These are phyloP conservation scores for Phaetusa simplex DNA, from an alignment of 2,113 vertebrate genomes.

Conservation along the genomic window DNA sequence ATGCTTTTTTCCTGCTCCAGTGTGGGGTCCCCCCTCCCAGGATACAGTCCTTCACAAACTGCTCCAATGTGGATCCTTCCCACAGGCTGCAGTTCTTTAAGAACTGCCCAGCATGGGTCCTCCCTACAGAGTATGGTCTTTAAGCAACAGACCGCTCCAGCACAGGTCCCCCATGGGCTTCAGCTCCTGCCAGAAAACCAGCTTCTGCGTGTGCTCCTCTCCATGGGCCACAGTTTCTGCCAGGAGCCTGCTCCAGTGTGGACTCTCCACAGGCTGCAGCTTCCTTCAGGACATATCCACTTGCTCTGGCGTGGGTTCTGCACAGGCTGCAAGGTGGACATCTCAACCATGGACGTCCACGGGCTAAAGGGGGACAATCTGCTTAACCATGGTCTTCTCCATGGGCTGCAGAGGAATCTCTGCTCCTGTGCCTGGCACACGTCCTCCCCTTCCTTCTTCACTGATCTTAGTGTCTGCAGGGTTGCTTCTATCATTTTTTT, in stretches of 20 bases:
- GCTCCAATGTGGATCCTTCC: too few relatives aligned
- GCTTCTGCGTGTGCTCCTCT: not conserved
- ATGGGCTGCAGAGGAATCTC: not conserved
- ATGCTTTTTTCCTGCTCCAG: not conserved
- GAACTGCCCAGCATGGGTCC: not conserved
- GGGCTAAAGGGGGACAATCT: not conserved
- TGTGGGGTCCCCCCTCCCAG: rapidly evolving
- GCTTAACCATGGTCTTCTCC: not conserved
- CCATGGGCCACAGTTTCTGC: not conserved
- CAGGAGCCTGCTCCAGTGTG: not conserved
- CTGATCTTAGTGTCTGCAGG: not conserved
- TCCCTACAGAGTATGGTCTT: not conserved
- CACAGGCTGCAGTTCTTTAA: not conserved
- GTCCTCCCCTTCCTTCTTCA: not conserved
- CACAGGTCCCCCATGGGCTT: not conserved
- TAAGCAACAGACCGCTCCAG: not conserved
- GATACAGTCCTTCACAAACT: not conserved
- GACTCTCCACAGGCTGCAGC: not conserved
- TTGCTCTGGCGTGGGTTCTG: not conserved
- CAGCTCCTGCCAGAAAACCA: not conserved
- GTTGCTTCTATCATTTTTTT: not conserved
- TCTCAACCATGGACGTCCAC: not conserved
- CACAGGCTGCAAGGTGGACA: not conserved
- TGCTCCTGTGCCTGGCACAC: not conserved
- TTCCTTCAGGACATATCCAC: not conserved